These are phyloP conservation scores for Oopsacas minuta DNA, from an alignment of 37 sponge, comb jelly and placozoan genomes.

Conservation along the genomic window DNA sequence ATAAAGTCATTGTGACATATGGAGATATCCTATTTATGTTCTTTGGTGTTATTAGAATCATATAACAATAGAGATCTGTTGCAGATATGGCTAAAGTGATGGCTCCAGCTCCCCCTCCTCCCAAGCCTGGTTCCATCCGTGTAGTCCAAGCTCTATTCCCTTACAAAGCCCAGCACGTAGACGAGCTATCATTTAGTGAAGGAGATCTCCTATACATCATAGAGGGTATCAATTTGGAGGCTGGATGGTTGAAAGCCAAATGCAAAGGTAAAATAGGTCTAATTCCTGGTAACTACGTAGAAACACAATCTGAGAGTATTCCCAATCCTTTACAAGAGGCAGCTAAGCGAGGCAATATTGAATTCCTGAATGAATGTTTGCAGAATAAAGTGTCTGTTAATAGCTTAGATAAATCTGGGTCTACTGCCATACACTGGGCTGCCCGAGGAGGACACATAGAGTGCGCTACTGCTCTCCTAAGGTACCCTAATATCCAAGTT, in stretches of 20 bases:
- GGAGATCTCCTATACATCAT: slow-evolving; percentile 86
- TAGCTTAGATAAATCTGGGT: slow-evolving; percentile 94
- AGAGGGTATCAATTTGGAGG: slow-evolving; percentile 48
- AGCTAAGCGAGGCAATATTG: slow-evolving; percentile 87
- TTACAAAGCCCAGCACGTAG: slow-evolving; percentile 69
- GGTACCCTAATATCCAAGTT: slow-evolving; percentile 42
- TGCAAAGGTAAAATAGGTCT: slow-evolving; percentile 57
- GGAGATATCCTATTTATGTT: no score
- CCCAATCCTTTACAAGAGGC: slow-evolving; percentile 94
- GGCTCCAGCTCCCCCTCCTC: slow-evolving; percentile 4
- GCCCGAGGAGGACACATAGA: slow-evolving; percentile 81
- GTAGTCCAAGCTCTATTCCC: slow-evolving; percentile 68
- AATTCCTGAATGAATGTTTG: slow-evolving; percentile 75
- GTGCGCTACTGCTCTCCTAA: slow-evolving; percentile 46
- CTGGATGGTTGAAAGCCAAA: slow-evolving; percentile 81
- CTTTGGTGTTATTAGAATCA: no score
- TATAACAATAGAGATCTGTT: no score
- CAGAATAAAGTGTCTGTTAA: slow-evolving; percentile 85
- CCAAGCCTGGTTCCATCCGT: slow-evolving; percentile 48
- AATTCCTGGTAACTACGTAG: slow-evolving; percentile 87
- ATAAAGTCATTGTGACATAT: no score
- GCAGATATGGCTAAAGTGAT: not conserved
- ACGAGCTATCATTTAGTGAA: slow-evolving; percentile 86
- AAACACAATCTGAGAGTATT: slow-evolving; percentile 65
- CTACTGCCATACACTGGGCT: slow-evolving; percentile 97